Evolutionary conservation across 1,140 invertebrate genomes (phyloP).

Genomic region (Pseudomyrmex concolor): DNA sequence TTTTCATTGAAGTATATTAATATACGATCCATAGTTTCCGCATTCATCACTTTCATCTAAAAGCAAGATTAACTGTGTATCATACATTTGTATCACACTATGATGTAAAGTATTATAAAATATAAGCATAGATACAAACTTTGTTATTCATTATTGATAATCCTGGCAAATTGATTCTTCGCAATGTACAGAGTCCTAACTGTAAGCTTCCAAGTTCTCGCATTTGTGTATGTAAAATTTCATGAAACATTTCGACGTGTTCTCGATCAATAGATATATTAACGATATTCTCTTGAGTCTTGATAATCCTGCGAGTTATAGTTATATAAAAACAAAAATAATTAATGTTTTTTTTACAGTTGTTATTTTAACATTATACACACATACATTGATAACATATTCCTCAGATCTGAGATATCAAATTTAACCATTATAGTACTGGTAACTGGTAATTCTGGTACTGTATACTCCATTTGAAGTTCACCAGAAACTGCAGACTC

Average conservation of each 20-base stretch:
- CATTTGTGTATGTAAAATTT: slow-evolving; percentile 73
- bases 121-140: slow-evolving; percentile 28
- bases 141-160: slow-evolving; percentile 75
- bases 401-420: slow-evolving; percentile 59
- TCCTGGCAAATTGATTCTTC: slow-evolving; percentile 73
- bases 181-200: slow-evolving; percentile 74
- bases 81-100: background rate
- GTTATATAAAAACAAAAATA: background rate
- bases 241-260: slow-evolving; percentile 75
- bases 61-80: slow-evolving; percentile 44
- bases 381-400: slow-evolving; percentile 75
- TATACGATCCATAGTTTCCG: slow-evolving; percentile 71
- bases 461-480: slow-evolving; percentile 73
- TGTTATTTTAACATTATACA: background rate
- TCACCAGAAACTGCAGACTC: slow-evolving; percentile 54
- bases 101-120: background rate
- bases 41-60: slow-evolving; percentile 77
- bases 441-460: slow-evolving; percentile 71
- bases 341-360: background rate
- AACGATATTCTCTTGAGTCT: slow-evolving; percentile 34
- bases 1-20: slow-evolving; percentile 77
- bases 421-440: slow-evolving; percentile 75
- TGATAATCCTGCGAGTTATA: slow-evolving; percentile 64
- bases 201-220: slow-evolving; percentile 66
- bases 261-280: slow-evolving; percentile 47